Evolutionary conservation across 1,140 invertebrate species (phyloP).

Genomic region (Coptotermes formosanus): DNA sequence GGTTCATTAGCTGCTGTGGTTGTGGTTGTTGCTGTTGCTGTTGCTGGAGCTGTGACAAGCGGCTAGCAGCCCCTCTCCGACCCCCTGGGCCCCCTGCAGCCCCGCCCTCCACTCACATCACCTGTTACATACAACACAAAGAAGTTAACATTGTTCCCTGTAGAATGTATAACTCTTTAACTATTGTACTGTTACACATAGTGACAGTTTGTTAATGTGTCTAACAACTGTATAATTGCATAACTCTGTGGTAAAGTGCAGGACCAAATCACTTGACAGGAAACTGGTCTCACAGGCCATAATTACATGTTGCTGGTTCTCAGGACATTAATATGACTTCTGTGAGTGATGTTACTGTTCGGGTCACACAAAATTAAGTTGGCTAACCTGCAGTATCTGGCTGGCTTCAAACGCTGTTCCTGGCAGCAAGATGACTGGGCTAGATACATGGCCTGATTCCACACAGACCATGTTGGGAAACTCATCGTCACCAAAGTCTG

Average conservation of each 20-base stretch:
- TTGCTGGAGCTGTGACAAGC: slow-evolving; percentile 38
- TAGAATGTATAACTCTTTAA: no score
- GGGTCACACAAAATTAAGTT: background rate
- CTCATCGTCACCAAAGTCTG: slow-evolving; percentile 93
- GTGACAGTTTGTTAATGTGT: no score
- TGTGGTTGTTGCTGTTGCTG: slow-evolving; percentile 37
- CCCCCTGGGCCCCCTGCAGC: slow-evolving; percentile 36
- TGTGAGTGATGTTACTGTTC: no score
- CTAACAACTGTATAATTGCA: no score
- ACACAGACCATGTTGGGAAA: slow-evolving; percentile 95
- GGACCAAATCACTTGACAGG: no score
- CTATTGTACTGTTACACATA: no score
- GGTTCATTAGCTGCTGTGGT: background rate
- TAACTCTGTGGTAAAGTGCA: no score
- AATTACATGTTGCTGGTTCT: no score
- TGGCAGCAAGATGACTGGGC: slow-evolving; percentile 79
- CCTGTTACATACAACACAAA: slow-evolving; percentile 44
- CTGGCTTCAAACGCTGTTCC: slow-evolving; percentile 86
- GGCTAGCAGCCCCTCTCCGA: slow-evolving; percentile 40
- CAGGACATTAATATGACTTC: no score
- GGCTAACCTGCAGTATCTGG: slow-evolving; percentile 75
- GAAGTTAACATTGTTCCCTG: no score
- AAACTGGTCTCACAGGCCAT: no score
- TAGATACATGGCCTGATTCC: slow-evolving; percentile 84
- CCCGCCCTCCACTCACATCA: slow-evolving; percentile 57